Evolutionary conservation across 2,113 vertebrate genomes (phyloP), one percentile per base, ranked within the genome.

Genomic region (Cheilinus undulatus): DNA sequence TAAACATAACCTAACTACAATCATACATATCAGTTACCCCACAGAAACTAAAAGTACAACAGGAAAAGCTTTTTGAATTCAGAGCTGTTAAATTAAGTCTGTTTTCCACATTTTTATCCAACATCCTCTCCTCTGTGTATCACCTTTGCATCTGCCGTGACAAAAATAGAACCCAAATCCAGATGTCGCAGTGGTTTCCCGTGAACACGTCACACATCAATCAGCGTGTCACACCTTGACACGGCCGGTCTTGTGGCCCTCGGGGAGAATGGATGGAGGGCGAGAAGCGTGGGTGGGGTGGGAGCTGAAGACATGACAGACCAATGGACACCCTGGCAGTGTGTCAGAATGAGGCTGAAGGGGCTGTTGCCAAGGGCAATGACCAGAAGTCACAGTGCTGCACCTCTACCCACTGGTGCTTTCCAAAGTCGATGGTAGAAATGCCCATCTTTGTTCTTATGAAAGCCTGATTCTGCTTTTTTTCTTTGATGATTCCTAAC

Each of bases 271-370:
- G 40, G 32, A 54, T 4, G 58, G 36, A 40, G 24, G 48, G 26
- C 26, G 0, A 38, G 52, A 48, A 24, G 60, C 15, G 13, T 5
- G 13, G 17, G 20, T 7, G 7, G 5, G 7, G n/a, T 42, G 26
- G 63, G 67, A 52, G 22, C 40, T 76, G 64, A 69, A 66, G 59
- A 63, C 81, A 76, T 72, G 78, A 77, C 81, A 81, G 80, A 74
- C 71, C 87, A 82, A 82, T 51, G 80, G 82, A 84, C 42, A 52
- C 51, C 58, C 61, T 84, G 75, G 83, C 84, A 73, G 63, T 46
- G 32, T 58, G 63, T 78, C 79, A 88, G 69, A 70, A 61, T 27
- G 66, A 42, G 78, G 76, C n/a, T 71, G 84, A 88, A 8, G 40
- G 14, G 40, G 40, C 5, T 17, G 7, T 42, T 17, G 5, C 40